These are phyloP conservation scores for Chelonus insularis DNA, from an alignment of 1,140 invertebrate genomes.

Conservation along the genomic window DNA sequence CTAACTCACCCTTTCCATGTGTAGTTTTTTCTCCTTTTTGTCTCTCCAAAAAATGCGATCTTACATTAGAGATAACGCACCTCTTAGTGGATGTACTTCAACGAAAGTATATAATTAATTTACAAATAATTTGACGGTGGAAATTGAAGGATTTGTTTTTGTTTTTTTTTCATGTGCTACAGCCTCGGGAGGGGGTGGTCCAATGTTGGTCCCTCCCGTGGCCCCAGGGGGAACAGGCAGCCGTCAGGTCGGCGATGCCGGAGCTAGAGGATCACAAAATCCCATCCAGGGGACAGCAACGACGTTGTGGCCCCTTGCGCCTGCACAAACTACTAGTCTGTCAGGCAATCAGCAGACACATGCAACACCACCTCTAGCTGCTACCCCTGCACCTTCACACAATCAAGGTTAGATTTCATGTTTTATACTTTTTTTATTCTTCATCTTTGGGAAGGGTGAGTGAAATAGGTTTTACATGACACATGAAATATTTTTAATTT, in stretches of 20 bases:
- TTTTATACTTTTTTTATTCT: neutral
- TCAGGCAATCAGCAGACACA: constrained; percentile 49
- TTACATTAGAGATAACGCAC: no score
- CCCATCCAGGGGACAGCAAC: constrained; percentile 45
- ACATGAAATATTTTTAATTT: no score
- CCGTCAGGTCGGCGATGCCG: constrained; percentile 50
- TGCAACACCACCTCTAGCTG: constrained; percentile 54
- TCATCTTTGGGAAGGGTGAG: neutral
- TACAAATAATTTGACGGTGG: neutral
- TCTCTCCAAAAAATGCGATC: no score
- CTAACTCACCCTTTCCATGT: neutral
- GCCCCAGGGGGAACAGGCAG: constrained; percentile 49
- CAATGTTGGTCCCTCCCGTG: constrained; percentile 60
- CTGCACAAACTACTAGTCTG: constrained; percentile 50
- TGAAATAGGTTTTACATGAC: constrained; percentile 19
- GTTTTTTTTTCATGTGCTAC: constrained; percentile 31
- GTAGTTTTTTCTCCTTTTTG: neutral
- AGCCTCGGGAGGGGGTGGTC: constrained; percentile 60
- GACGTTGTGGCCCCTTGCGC: constrained; percentile 61
- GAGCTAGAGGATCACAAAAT: constrained; percentile 44
- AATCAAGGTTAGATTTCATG: constrained; percentile 51
- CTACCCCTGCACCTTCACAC: constrained; percentile 59
- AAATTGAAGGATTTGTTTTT: neutral
- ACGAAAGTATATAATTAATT: neutral
- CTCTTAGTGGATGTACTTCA: no score